Conservation (phyloP, 2,113 vertebrate genomes). For the Lophochroa leadbeateri region DNA sequence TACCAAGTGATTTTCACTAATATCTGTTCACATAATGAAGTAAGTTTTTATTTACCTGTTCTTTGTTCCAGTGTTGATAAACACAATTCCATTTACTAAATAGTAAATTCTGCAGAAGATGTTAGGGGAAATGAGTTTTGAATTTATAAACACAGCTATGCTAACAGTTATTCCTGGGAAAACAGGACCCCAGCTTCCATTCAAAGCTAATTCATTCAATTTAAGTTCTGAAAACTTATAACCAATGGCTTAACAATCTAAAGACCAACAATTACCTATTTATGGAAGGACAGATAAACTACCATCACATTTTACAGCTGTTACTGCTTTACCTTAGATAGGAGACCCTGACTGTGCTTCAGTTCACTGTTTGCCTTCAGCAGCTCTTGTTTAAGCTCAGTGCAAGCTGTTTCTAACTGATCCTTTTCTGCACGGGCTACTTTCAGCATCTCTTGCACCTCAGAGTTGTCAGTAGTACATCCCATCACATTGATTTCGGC, state of each 20-base stretch:
- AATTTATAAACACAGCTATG: neutral
- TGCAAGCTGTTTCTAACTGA: conserved; percentile 80
- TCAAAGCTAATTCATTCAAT: neutral
- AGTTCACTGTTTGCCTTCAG: conserved; percentile 82
- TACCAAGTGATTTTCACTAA: neutral
- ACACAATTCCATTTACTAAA: neutral
- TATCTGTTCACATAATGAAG: neutral
- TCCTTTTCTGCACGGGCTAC: conserved; percentile 84
- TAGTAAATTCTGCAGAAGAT: neutral
- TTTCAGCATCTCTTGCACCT: conserved; percentile 85
- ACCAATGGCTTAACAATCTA: neutral
- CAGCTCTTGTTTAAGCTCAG: conserved; percentile 85
- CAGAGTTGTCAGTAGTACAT: conserved; percentile 73
- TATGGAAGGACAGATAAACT: neutral
- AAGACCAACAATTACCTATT: neutral
- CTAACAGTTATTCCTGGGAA: neutral
- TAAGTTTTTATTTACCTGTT: neutral
- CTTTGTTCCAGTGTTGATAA: neutral
- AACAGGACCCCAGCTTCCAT: neutral
- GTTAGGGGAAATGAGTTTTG: neutral
- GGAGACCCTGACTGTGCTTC: conserved; percentile 76
- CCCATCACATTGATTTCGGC: conserved; percentile 78
- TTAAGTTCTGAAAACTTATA: neutral
- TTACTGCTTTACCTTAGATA: conserved; percentile 83
- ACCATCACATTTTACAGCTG: neutral